Percentiles rank a stretch among this genome's conserved stretches.
These are phyloP conservation scores for Macheiramphus alcinus DNA, from an alignment of 2,113 vertebrate genomes.

Conservation along the genomic window DNA sequence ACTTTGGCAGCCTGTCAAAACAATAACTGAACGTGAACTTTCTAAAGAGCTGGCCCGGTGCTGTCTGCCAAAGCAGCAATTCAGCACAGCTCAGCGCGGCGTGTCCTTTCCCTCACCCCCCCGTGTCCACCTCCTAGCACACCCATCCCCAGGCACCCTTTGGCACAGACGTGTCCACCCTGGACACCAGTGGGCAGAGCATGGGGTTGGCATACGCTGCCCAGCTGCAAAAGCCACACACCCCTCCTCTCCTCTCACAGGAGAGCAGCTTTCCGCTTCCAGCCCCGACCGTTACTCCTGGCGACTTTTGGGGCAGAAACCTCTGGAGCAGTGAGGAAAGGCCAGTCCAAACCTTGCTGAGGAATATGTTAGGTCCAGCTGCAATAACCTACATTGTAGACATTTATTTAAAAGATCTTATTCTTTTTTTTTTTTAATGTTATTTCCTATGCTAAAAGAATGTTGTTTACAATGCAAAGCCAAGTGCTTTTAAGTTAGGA, in stretches of 20 bases:
- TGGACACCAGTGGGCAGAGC: background rate
- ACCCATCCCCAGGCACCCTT: background rate
- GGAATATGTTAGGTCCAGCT: background rate
- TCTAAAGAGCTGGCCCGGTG: constrained; percentile 44
- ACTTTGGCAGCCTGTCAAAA: constrained; percentile 66
- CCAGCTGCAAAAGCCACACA: background rate
- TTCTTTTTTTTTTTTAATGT: background rate
- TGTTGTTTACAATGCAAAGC: constrained; percentile 49
- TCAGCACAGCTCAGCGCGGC: background rate
- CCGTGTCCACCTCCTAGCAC: background rate
- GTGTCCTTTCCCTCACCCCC: constrained; percentile 29
- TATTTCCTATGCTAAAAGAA: constrained; percentile 47
- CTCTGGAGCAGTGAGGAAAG: background rate
- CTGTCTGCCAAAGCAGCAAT: constrained; percentile 55
- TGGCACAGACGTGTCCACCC: background rate
- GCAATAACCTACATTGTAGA: background rate
- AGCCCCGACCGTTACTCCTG: background rate
- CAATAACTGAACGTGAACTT: constrained; percentile 67
- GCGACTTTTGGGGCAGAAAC: background rate
- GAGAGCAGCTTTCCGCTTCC: background rate
- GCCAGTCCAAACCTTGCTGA: background rate
- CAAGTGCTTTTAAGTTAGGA: constrained; percentile 63
- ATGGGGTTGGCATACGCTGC: fast-evolving
- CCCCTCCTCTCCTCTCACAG: background rate
- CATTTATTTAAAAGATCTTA: background rate